Base-by-base conservation (phyloP, 2,113 vertebrate species). In the Melanostigma gelatinosum region DNA sequence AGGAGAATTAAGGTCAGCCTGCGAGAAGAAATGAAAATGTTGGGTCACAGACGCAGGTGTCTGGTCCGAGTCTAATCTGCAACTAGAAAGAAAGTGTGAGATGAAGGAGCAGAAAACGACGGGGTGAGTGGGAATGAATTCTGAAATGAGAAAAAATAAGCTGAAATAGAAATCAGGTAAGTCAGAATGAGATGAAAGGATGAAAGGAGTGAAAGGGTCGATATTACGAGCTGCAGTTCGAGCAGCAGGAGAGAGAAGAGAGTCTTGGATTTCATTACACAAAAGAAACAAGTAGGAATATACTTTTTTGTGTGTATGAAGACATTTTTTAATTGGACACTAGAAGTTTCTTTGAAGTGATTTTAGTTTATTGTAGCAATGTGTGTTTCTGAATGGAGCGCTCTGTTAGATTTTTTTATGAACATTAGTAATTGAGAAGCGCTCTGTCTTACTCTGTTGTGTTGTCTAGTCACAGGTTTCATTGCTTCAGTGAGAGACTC, bases 1-100 rank as follows among this genome's bases (percentile, higher is more conserved):
- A 20, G 12, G 15, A 52, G 34, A 22, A 65, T 61, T 62, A 48
- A 72, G 18, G 44, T 46, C n/a, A 50, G 32, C 34, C 24, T 42
- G 67, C 13, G 32, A 16, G 58, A 58, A 34, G 42, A 71, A 74
- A 66, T 61, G 36, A 69, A n/a, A 64, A 74, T 61, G 67, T 34
- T 34, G 24, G 57, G 52, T 68, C 76, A 82, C 57, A 52, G 46
- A 75, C 4, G 27, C 16, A 73, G 55, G 22, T 2, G 7, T 34
- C 40, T 40, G 32, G 15, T 63, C 50, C 0, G 8, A 57, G 40
- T 72, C 24, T 60, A 55, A 70, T 64, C 62, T 50, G 38, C 10
- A 60, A 55, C 50, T 44, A 50, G 58, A 71, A 58, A 82, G 34
- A 63, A 63, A 69, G 69, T 15, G 75, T 58, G 66, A 77, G 32